Evolutionary conservation across 2,113 vertebrate species (phyloP), one percentile per base, ranked within the genome.

Genomic region (Patagioenas fasciata): DNA sequence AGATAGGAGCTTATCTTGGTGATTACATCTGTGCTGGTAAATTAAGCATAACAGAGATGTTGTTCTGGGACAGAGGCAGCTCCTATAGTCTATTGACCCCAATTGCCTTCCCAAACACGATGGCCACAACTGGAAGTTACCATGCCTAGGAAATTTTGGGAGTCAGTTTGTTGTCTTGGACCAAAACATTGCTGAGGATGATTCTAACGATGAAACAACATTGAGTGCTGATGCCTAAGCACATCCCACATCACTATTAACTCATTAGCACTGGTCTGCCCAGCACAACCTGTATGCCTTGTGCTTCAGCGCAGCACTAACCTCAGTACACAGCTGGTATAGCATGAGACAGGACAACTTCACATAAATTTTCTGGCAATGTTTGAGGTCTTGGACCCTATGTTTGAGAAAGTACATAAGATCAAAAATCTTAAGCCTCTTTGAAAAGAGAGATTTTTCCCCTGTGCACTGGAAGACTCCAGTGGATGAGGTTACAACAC

Each of bases 211-310:
- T 28, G 14, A 50, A 50, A 61, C 5, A 77, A 6, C 11, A 15
- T 3, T 0, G 1, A 38, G 24, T 69, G 32, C 32, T 70, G 34
- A 15, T 51, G 20, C 28, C 32, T 25, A 15, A 36, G 34, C 21
- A 40, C 20, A 61, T 72, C 24, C 34, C 48, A 57, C 9, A 40
- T 11, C 18, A 9, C 5, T 58, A 6, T 24, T 50, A 50, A 7
- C 40, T 67, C 25, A 15, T 79, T 9, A 79, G 13, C 15, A 6
- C 18, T 64, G 32, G 4, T 75, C 23, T 60, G 2, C 25, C 21
- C n/a, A 15, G 10, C 19, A 67, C 0, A 0, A 44, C 6, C 5
- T 31, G 4, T 14, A 9, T 26, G 58, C 21, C 19, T 65, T 2
- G 3, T 11, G 16, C 42, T 44, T 44, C 42, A 44, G 42, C 13